phyloP scores from a whole-genome alignment of 2,113 vertebrate species.

The Orthonyx spaldingii region DNA sequence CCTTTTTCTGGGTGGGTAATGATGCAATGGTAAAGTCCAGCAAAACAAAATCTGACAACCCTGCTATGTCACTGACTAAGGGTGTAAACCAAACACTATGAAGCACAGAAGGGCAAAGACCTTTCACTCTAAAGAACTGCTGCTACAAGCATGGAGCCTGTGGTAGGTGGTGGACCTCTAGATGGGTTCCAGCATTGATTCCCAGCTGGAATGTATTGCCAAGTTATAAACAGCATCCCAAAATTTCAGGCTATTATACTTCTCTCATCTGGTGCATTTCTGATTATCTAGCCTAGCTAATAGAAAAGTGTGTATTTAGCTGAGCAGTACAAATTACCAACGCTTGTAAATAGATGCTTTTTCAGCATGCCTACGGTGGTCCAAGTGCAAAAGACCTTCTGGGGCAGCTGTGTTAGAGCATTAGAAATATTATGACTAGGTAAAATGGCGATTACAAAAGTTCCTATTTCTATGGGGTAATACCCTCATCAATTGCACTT shows the following conservation, averaged over 20 bases:
- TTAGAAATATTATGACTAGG: background rate
- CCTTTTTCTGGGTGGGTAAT: background rate
- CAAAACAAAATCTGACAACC: background rate
- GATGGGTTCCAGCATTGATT: background rate
- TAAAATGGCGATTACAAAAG: background rate
- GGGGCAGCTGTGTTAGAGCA: background rate
- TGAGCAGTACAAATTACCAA: background rate
- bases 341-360: background rate
- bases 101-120: background rate
- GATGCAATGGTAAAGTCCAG: background rate
- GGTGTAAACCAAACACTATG: background rate
- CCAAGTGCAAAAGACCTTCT: background rate
- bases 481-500: background rate
- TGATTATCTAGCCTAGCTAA: background rate
- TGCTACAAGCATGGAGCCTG: background rate
- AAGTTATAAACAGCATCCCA: background rate
- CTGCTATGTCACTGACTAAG: background rate
- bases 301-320: background rate
- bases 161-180: background rate
- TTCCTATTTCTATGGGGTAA: background rate
- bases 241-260: background rate
- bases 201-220: background rate
- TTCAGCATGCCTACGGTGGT: background rate
- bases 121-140: background rate
- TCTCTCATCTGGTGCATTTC: background rate